phyloP scores from a whole-genome alignment of 2,113 vertebrate species.

The Oxygymnocypris stewartii region DNA sequence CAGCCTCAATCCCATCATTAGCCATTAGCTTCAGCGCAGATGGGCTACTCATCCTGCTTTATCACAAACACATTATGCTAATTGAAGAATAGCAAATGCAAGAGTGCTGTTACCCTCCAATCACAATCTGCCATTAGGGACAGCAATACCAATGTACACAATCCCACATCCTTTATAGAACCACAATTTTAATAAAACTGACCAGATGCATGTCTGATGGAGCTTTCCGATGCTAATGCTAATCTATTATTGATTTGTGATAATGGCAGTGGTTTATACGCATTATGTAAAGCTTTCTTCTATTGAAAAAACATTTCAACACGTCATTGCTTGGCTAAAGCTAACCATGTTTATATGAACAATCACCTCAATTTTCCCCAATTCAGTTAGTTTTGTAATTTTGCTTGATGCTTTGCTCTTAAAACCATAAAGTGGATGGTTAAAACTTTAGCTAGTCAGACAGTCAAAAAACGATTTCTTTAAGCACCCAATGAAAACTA shows the following conservation, averaged over 20 bases:
- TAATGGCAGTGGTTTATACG: constrained; percentile 8
- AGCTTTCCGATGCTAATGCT: constrained; percentile 5
- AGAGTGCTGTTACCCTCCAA: constrained; percentile 1
- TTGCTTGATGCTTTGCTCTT: background rate
- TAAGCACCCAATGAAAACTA: background rate
- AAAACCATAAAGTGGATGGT: background rate
- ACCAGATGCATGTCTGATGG: constrained; percentile 1
- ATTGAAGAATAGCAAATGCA: constrained; percentile 29
- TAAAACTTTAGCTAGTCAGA: background rate
- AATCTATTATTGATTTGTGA: constrained; percentile 38
- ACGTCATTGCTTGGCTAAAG: background rate
- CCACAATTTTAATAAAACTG: constrained; percentile 19
- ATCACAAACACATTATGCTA: constrained; percentile 24
- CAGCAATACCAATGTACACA: background rate
- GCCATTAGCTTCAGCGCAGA: background rate
- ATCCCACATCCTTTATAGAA: constrained; percentile 49
- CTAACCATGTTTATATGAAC: background rate
- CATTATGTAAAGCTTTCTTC: background rate
- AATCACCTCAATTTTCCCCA: background rate
- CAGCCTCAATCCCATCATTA: constrained; percentile 12
- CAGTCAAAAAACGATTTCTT: background rate
- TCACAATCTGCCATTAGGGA: constrained; percentile 38
- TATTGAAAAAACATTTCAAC: background rate
- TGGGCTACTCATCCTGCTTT: constrained; percentile 30
- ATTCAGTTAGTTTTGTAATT: background rate